These are phyloP conservation scores for Gibbula magus DNA, from an alignment of 2,888 invertebrate species.

Conservation along the genomic window DNA sequence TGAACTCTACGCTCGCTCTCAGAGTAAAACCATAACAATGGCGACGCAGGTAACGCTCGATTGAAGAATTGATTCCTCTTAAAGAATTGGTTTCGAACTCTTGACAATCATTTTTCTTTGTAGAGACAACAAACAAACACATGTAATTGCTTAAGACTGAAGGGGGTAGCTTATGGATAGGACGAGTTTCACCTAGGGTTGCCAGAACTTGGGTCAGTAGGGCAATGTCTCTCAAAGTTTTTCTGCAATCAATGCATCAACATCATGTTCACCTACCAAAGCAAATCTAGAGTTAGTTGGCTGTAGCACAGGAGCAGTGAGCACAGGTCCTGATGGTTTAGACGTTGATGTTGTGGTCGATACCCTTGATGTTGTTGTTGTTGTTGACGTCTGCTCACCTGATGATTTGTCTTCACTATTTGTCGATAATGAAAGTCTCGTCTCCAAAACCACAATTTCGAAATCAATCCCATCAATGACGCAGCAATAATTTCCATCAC, in stretches of 20 bases:
- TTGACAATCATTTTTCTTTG: not conserved
- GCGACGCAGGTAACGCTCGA: not conserved
- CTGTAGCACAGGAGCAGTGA: no score
- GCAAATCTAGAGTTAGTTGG: no score
- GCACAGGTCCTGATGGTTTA: no score
- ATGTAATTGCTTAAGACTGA: not conserved
- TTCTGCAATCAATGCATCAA: not conserved
- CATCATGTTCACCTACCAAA: not conserved
- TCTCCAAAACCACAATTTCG: no score
- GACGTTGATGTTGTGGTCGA: no score
- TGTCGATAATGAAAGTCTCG: no score
- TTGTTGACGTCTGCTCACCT: no score
- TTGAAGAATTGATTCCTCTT: not conserved
- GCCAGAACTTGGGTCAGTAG: not conserved
- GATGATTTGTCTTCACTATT: no score
- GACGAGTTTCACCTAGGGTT: not conserved
- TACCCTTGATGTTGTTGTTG: no score
- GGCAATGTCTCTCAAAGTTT: not conserved
- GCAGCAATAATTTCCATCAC: no score
- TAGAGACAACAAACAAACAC: not conserved
- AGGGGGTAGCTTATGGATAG: not conserved
- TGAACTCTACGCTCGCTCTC: not conserved
- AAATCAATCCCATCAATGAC: no score
- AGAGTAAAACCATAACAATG: not conserved
- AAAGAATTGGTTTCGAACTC: constrained; percentile 17